These are phyloP conservation scores for Lophius americanus DNA, from an alignment of 2,797 vertebrate species.

Conservation along the genomic window DNA sequence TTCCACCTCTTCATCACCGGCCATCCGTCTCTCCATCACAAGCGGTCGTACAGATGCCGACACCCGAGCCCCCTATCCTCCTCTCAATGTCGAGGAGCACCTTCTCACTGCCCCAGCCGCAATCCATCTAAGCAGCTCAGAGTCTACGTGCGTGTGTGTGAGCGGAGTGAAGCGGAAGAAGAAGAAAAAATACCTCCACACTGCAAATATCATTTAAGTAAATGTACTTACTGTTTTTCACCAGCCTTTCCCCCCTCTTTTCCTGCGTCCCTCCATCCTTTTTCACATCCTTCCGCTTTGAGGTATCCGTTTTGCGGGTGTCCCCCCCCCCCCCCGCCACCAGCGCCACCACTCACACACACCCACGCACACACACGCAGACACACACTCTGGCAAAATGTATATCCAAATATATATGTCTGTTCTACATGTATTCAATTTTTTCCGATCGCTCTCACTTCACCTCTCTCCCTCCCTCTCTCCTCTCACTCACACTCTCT, in stretches of 20 bases:
- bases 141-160: constrained; percentile 35
- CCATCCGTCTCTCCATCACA: constrained; percentile 72
- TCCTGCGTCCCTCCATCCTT: constrained; percentile 85
- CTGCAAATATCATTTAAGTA: constrained; percentile 70
- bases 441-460: constrained; percentile 76
- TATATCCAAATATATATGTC: constrained; percentile 77
- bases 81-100: constrained; percentile 75
- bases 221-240: constrained; percentile 86
- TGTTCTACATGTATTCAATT: constrained; percentile 87
- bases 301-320: constrained; percentile 85
- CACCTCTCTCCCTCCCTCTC: constrained; percentile 71
- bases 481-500: constrained; percentile 66
- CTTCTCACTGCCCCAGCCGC: constrained; percentile 62
- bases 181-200: constrained; percentile 59
- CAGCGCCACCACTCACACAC: constrained; percentile 48
- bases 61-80: constrained; percentile 69
- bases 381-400: constrained; percentile 67
- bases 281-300: constrained; percentile 85
- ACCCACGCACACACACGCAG: constrained; percentile 30
- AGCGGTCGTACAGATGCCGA: constrained; percentile 69
- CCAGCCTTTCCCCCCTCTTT: constrained; percentile 85
- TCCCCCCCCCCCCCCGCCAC: constrained; percentile 59
- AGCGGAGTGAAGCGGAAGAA: constrained; percentile 21
- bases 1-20: constrained; percentile 72
- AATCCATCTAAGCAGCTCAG: constrained; percentile 67